phyloP scores from a whole-genome alignment of 2,888 invertebrate species.

The Terebella lapidaria region DNA sequence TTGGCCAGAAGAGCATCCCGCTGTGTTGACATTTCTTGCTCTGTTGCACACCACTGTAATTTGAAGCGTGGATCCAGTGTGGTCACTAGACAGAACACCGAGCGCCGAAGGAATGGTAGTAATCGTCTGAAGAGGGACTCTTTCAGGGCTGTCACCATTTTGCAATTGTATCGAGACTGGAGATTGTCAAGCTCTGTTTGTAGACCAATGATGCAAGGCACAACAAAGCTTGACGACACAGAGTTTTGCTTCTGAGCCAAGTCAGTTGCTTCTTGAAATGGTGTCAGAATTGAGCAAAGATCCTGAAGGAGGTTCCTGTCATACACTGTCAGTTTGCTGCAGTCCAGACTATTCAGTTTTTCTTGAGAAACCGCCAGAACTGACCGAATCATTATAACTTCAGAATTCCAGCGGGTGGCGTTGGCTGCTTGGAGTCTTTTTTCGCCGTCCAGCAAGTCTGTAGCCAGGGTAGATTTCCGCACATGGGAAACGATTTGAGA shows the following conservation, averaged over 20 bases:
- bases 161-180: not conserved
- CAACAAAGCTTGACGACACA: not conserved
- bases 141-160: not conserved
- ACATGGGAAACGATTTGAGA: not conserved
- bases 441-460: not conserved
- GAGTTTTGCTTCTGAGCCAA: not conserved
- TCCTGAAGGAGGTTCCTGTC: not conserved
- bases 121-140: not conserved
- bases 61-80: too few relatives aligned
- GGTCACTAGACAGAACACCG: not conserved
- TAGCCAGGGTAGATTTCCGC: not conserved
- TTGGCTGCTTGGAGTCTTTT: not conserved
- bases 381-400: not conserved
- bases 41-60: not conserved
- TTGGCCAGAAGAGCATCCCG: too few relatives aligned
- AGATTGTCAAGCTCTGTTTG: not conserved
- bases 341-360: not conserved
- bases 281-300: not conserved
- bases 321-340: conserved; percentile 1
- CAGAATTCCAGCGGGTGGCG: conserved; percentile 1
- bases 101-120: not conserved
- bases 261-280: not conserved
- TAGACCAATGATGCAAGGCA: not conserved
- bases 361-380: not conserved
- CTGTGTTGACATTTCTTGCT: too few relatives aligned